phyloP scores from a whole-genome alignment of 1,140 invertebrate genomes.

The Drosophila mojavensis region DNA sequence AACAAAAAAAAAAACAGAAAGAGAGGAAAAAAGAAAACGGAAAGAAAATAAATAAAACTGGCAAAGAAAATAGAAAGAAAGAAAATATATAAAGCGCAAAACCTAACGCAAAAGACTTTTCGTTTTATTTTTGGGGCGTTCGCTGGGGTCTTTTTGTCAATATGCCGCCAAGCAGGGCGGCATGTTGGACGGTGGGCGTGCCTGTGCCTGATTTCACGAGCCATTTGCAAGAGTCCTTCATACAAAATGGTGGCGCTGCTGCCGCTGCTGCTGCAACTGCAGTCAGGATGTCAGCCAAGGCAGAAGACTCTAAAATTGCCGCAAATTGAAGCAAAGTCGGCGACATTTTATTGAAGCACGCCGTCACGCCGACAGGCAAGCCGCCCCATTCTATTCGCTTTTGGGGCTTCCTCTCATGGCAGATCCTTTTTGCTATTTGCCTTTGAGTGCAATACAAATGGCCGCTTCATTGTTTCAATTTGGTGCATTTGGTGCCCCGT shows the following conservation, averaged over 20 bases:
- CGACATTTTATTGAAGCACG: slow-evolving; percentile 38
- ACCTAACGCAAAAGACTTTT: slow-evolving; percentile 34
- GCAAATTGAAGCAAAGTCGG: slow-evolving; percentile 41
- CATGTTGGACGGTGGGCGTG: slow-evolving; percentile 6
- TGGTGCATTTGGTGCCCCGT: slow-evolving; percentile 35
- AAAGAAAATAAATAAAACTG: slow-evolving; percentile 1
- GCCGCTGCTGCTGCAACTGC: slow-evolving; percentile 12
- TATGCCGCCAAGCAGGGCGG: slow-evolving; percentile 16
- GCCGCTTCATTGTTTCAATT: slow-evolving; percentile 68
- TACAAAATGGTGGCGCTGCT: slow-evolving; percentile 31
- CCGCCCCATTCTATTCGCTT: not conserved
- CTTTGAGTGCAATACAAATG: slow-evolving; percentile 39
- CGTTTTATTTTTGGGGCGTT: slow-evolving; percentile 39
- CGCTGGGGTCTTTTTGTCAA: slow-evolving; percentile 44
- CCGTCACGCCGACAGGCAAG: slow-evolving; percentile 17
- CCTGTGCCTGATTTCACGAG: slow-evolving; percentile 54
- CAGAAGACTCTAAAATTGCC: slow-evolving; percentile 40
- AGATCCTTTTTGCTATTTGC: not conserved
- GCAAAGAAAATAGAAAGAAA: not conserved
- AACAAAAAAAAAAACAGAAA: slow-evolving; percentile 6
- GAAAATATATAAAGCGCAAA: slow-evolving; percentile 1
- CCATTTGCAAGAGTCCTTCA: slow-evolving; percentile 57
- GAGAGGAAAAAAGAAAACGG: slow-evolving; percentile 5
- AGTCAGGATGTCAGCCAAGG: slow-evolving; percentile 19
- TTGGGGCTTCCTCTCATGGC: not conserved